Percentiles rank a stretch among this genome's conserved stretches.
These are phyloP conservation scores for Clanis bilineata DNA, from an alignment of 2,888 invertebrate species.

Conservation along the genomic window DNA sequence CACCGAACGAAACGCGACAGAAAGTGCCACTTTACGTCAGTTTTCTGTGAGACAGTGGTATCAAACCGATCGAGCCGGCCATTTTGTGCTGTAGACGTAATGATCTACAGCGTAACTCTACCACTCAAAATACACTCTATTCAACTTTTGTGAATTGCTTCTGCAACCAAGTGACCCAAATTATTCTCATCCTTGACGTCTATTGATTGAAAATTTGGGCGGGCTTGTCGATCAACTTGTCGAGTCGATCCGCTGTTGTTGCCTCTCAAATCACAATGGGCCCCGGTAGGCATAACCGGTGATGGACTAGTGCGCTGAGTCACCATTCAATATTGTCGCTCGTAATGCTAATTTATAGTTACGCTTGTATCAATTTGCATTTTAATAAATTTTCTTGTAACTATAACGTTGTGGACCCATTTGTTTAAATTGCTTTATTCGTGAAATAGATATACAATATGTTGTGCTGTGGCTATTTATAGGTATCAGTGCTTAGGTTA, in stretches of 20 bases:
- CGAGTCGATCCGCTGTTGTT: slow-evolving; percentile 49
- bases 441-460: not conserved
- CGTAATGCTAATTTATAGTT: slow-evolving; percentile 76
- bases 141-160: not conserved
- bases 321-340: slow-evolving; percentile 75
- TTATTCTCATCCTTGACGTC: slow-evolving; percentile 73
- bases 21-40: no score
- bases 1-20: no score
- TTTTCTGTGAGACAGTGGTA: no score
- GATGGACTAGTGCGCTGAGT: slow-evolving; percentile 74
- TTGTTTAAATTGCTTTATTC: slow-evolving; percentile 34
- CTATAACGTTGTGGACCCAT: slow-evolving; percentile 34
- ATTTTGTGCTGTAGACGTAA: no score
- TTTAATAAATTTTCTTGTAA: slow-evolving; percentile 65
- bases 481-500: not conserved
- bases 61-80: no score
- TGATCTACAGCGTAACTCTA: no score
- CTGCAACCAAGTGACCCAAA: slow-evolving; percentile 37
- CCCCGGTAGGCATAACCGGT: slow-evolving; percentile 50
- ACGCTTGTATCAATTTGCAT: slow-evolving; percentile 79
- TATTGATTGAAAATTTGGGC: slow-evolving; percentile 75
- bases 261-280: slow-evolving; percentile 46
- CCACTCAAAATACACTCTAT: no score
- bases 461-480: not conserved
- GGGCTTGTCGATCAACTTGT: slow-evolving; percentile 67